phyloP scores from a whole-genome alignment of 2,797 vertebrate species.

The Coreius guichenoti region DNA sequence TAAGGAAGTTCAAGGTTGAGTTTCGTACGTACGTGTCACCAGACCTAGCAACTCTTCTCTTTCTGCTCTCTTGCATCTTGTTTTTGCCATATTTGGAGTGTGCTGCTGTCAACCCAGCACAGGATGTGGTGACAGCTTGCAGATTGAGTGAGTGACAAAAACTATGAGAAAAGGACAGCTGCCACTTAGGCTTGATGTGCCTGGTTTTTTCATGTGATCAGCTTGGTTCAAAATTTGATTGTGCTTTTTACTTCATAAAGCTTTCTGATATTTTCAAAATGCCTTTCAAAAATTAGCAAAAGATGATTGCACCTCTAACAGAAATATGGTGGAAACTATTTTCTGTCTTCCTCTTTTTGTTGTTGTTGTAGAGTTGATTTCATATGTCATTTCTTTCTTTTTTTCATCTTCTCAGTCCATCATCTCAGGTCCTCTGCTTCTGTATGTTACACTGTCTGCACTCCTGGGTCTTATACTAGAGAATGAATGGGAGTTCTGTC shows the following conservation, averaged over 20 bases:
- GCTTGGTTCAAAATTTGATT: neutral
- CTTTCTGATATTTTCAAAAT: neutral
- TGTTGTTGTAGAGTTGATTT: neutral
- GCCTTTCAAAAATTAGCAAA: neutral
- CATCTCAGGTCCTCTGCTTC: neutral
- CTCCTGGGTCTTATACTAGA: neutral
- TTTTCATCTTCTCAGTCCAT: neutral
- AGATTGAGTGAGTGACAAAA: conserved; percentile 48
- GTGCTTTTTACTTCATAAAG: neutral
- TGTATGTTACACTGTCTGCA: neutral
- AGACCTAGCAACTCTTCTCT: conserved; percentile 43
- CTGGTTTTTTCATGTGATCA: neutral
- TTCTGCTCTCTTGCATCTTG: conserved; percentile 39
- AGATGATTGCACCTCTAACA: neutral
- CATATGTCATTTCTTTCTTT: neutral
- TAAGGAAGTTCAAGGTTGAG: conserved; percentile 76
- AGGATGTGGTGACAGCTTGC: conserved; percentile 76
- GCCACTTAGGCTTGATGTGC: conserved; percentile 21
- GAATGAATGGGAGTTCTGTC: conserved; percentile 24
- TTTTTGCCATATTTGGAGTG: conserved; percentile 84
- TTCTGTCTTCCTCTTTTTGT: conserved; percentile 4
- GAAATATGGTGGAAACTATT: neutral
- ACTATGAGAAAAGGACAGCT: conserved; percentile 48
- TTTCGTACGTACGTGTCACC: conserved; percentile 69
- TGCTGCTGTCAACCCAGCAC: conserved; percentile 67